phyloP scores from a whole-genome alignment of 2,888 invertebrate species.

The Drosophila tripunctata region DNA sequence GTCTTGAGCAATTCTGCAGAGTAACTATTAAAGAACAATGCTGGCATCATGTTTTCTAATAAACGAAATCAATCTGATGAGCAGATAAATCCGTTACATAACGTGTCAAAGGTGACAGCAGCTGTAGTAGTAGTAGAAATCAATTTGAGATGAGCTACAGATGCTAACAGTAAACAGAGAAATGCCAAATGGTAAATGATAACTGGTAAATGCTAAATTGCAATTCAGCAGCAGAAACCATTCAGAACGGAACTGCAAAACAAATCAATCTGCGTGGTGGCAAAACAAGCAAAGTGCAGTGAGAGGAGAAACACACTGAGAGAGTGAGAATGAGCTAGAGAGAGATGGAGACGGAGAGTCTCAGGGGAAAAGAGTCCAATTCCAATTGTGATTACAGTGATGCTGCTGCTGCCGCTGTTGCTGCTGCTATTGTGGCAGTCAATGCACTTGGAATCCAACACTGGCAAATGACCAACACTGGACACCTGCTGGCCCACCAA shows the following conservation, averaged over 20 bases:
- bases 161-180: constrained; percentile 66
- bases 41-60: background rate
- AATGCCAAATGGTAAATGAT: constrained; percentile 30
- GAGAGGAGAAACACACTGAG: background rate
- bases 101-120: constrained; percentile 75
- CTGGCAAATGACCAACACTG: constrained; percentile 24
- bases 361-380: constrained; percentile 36
- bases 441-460: constrained; percentile 63
- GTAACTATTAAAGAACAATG: background rate
- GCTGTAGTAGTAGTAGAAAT: constrained; percentile 68
- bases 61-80: constrained; percentile 50
- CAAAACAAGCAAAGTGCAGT: background rate
- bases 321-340: background rate
- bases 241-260: constrained; percentile 60
- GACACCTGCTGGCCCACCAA: constrained; percentile 59
- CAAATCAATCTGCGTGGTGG: constrained; percentile 68
- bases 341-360: constrained; percentile 10
- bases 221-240: constrained; percentile 24
- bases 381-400: constrained; percentile 53
- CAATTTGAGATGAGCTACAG: constrained; percentile 65
- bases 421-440: constrained; percentile 45
- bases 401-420: constrained; percentile 20
- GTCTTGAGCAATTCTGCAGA: too few relatives aligned
- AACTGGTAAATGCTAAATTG: constrained; percentile 36
- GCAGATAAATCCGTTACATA: constrained; percentile 57